These are phyloP conservation scores for Karalla daura DNA, from an alignment of 2,797 vertebrate species.

Conservation along the genomic window DNA sequence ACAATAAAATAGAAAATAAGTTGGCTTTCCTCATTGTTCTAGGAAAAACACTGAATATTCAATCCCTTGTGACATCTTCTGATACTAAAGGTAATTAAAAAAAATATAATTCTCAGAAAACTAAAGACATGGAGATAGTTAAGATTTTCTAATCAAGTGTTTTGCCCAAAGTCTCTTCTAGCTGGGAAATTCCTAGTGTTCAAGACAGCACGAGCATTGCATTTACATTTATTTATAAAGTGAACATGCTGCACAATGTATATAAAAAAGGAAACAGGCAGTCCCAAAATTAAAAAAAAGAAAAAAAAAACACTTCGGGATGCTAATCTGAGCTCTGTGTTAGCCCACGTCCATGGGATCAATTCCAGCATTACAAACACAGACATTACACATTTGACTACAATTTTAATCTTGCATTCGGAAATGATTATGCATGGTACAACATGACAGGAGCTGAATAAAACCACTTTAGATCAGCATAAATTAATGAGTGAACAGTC, in stretches of 20 bases:
- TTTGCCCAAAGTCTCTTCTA: conserved; percentile 36
- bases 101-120: conserved; percentile 41
- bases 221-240: conserved; percentile 80
- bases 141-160: conserved; percentile 40
- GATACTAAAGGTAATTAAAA: conserved; percentile 38
- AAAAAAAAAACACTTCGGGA: conserved; percentile 37
- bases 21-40: conserved; percentile 28
- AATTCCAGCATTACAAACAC: conserved; percentile 75
- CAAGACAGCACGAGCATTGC: conserved; percentile 74
- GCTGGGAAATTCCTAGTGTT: conserved; percentile 56
- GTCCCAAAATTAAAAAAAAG: conserved; percentile 50
- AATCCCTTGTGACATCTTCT: conserved; percentile 38
- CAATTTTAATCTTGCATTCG: conserved; percentile 70
- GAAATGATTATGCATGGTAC: conserved; percentile 59
- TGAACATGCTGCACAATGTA: conserved; percentile 82
- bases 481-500: conserved; percentile 61
- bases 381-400: conserved; percentile 70
- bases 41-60: conserved; percentile 20
- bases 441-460: conserved; percentile 55
- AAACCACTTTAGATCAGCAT: conserved; percentile 64
- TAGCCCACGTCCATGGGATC: conserved; percentile 37
- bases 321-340: conserved; percentile 42
- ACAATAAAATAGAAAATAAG: conserved; percentile 51
- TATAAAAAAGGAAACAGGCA: conserved; percentile 68
- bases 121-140: conserved; percentile 24